Base-by-base conservation (phyloP, 2,888 invertebrate species). In the Pseudococcus jackbeardsleyi region DNA sequence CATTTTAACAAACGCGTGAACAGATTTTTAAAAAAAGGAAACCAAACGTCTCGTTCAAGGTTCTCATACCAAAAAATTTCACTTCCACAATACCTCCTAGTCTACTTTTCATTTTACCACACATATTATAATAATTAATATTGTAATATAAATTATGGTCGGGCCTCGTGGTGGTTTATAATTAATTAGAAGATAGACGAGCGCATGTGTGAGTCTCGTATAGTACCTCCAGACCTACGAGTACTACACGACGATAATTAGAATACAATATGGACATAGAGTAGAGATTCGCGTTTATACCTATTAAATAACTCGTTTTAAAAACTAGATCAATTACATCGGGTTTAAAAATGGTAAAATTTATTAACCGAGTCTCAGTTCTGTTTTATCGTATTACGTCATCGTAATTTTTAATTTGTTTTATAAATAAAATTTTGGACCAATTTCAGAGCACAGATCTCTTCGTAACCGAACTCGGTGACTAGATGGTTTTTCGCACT, bases 361-460 rank as follows among this genome's bases (percentile, higher is more conserved):
- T 33, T 72, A 26, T 72, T 12, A 72, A 72, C 33, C 68, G 26
- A 26, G 68, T 79, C n/a, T 79, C 42, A 17, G n/a, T 9, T 79
- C 42, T 42, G 17, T 42, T 46, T 59, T n/a, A 19, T 19, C 59
- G 8, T 33, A 79, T 42, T 79, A 79, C 79, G 79, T 79, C 79
- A 79, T 79, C 79, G 79, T 79, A 79, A 79, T 79, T 79, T 79
- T 79, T 79, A 79, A 79, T 79, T 79, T 22, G 42, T 42, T 79
- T 79, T 79, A 79, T 79, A 79, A 79, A 79, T 79, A 79, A 79
- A 79, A 79, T 79, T 79, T 79, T 33, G 79, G 79, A 79, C 79
- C 42, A 79, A 42, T 79, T 79, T 79, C 79, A 79, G 79, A 26
- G 64, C 22, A 33, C 26, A 33, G 3, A 33, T 33, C 3, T 33